Conservation (phyloP, 2,113 vertebrate species). For the Pelvicachromis taeniatus region DNA sequence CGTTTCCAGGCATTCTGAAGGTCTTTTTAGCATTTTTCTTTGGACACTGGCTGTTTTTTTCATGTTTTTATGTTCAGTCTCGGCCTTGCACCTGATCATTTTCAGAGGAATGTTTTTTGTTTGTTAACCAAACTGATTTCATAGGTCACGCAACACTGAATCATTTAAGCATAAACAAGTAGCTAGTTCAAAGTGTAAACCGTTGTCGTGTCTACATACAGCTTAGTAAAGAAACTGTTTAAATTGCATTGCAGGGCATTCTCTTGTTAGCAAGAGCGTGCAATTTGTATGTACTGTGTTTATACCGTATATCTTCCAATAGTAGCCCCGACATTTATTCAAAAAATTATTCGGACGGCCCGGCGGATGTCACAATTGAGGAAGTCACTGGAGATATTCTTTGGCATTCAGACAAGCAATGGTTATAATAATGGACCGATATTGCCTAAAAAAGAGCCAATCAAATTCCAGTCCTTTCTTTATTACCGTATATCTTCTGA, state of each 20-base stretch:
- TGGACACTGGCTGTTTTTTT: neutral
- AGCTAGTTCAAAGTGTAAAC: neutral
- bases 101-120: neutral
- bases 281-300: neutral
- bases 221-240: neutral
- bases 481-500: too few species aligned
- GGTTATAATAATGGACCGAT: too few species aligned
- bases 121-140: neutral
- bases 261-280: neutral
- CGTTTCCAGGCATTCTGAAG: neutral
- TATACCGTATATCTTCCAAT: too few species aligned
- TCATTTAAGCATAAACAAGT: neutral
- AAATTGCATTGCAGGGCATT: neutral
- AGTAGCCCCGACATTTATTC: too few species aligned
- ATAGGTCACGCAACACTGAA: neutral
- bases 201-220: neutral
- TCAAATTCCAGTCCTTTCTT: too few species aligned
- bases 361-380: too few species aligned
- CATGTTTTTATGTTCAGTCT: neutral
- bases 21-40: neutral
- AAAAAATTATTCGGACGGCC: too few species aligned
- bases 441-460: too few species aligned
- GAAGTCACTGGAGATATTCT: too few species aligned
- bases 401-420: too few species aligned
- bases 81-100: neutral